phyloP scores from a whole-genome alignment of 2,797 vertebrate species.

The Hippopotamyrus pictus region DNA sequence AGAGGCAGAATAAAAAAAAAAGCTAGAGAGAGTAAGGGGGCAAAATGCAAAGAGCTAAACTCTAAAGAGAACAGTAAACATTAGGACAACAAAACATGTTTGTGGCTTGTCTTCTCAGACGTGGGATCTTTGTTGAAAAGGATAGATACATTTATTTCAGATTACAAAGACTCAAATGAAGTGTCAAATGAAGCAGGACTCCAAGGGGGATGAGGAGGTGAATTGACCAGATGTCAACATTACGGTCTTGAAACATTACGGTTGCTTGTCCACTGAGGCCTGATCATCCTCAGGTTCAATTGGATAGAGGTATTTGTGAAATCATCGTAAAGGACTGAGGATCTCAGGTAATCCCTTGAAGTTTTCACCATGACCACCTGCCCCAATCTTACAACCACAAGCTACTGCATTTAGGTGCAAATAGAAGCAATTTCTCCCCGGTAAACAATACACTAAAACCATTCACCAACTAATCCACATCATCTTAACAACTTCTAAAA shows the following conservation, averaged over 20 bases:
- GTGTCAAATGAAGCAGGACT: not conserved
- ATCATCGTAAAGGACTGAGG: not conserved
- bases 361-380: not conserved
- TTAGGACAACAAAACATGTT: not conserved
- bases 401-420: not conserved
- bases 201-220: not conserved
- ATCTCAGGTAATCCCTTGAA: not conserved
- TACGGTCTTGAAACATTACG: not conserved
- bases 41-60: constrained; percentile 18
- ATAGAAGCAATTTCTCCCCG: not conserved
- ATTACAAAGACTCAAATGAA: not conserved
- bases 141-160: not conserved
- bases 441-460: not conserved
- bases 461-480: not conserved
- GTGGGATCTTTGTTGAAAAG: not conserved
- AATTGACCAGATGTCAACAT: not conserved
- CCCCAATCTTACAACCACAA: not conserved
- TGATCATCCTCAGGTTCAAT: not conserved
- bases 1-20: constrained; percentile 26
- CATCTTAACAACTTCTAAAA: not conserved
- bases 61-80: not conserved
- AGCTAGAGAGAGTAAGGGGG: constrained; percentile 25
- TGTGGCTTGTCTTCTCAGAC: not conserved
- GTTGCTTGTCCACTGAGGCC: not conserved
- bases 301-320: not conserved